Base-by-base conservation (phyloP, 2,113 vertebrate genomes). In the Pterocles gutturalis region DNA sequence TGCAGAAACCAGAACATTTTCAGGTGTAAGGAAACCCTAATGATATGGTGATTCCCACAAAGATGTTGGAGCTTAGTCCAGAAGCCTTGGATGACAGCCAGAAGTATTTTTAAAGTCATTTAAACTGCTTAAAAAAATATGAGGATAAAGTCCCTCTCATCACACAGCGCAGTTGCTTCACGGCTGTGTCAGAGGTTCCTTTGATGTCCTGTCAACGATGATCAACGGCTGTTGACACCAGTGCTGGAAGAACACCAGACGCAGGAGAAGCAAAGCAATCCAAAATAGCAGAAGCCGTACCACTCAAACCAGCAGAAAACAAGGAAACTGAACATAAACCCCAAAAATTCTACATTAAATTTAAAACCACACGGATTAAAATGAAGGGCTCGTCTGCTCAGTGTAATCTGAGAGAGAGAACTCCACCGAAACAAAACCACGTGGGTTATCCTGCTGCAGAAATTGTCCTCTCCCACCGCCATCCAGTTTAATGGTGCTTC, bases 391-490 rank as follows among this genome's bases (percentile, higher is more conserved):
- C 1, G 0, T 14, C 85, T 71, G 29, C 64, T 49, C 54, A 18
- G 57, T 17, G n/a, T 55, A 5, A 60, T 6, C 55, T 7, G 41
- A 24, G 6, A 70, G 25, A 3, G 4, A 2, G 0, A 49, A 72
- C 13, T 17, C 4, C 0, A 22, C 8, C 38, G 11, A 36, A 0
- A 29, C 3, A 38, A 76, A 55, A 49, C 38, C 43, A n/a, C 0
- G 5, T 2, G 25, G 58, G 5, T 72, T 29, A 45, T 22, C 33
- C 73, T 28, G 3, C n/a, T 6, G 31, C 9, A 11, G 34, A n/a
- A 57, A 11, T 3, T n/a, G 10, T 70, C 26, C 48, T 53, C 36
- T 7, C 1, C 51, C 61, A 14, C 11, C 3, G 0, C 25, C 51
- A 17, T 3, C 34, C 19, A 33, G 12, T 43, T 51, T 7, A 17